These are phyloP conservation scores for Helostoma temminkii DNA, from an alignment of 2,797 vertebrate species.

Conservation along the genomic window DNA sequence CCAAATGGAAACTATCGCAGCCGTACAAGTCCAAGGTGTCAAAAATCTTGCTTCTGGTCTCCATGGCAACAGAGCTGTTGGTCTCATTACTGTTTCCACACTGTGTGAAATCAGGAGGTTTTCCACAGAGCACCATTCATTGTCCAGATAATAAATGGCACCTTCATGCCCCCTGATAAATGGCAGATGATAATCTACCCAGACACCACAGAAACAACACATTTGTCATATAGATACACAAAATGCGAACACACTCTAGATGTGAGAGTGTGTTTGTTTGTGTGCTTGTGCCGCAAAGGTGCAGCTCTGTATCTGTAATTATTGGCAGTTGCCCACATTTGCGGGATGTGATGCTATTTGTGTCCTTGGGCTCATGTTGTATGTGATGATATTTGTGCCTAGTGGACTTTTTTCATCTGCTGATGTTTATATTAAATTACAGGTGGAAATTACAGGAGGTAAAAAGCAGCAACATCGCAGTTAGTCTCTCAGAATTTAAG, in stretches of 20 bases:
- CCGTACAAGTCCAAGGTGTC: slow-evolving; percentile 72
- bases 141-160: slow-evolving; percentile 83
- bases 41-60: slow-evolving; percentile 75
- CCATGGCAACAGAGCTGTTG: slow-evolving; percentile 85
- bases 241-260: slow-evolving; percentile 35
- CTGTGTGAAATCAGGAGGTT: slow-evolving; percentile 80
- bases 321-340: slow-evolving; percentile 45
- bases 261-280: background rate
- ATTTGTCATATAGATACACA: slow-evolving; percentile 76
- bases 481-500: background rate
- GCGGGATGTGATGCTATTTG: slow-evolving; percentile 32
- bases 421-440: background rate
- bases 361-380: slow-evolving; percentile 20
- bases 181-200: slow-evolving; percentile 81
- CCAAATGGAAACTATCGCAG: slow-evolving; percentile 60
- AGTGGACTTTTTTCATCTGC: slow-evolving; percentile 9
- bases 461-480: background rate
- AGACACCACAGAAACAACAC: slow-evolving; percentile 77
- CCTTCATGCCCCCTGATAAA: slow-evolving; percentile 79
- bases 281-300: slow-evolving; percentile 11
- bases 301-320: slow-evolving; percentile 36
- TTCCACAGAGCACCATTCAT: slow-evolving; percentile 78
- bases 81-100: slow-evolving; percentile 82
- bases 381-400: slow-evolving; percentile 20
- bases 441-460: background rate